phyloP scores from a whole-genome alignment of 1,140 invertebrate species.

The Stegodyphus mimosarum region DNA sequence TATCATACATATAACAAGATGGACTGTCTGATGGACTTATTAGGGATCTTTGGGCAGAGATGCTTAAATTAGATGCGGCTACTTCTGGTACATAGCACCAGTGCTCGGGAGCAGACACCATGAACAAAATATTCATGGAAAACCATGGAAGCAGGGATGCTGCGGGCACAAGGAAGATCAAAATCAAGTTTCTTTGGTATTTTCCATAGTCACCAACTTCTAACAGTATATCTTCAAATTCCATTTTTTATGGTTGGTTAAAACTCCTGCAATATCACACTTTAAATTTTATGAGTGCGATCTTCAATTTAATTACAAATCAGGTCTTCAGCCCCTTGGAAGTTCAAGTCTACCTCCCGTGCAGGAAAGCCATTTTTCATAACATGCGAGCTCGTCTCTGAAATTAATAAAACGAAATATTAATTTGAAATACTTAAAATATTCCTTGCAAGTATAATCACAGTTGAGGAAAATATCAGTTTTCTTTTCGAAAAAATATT shows the following conservation, averaged over 20 bases:
- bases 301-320: too few species aligned
- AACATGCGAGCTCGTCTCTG: too few species aligned
- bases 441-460: too few species aligned
- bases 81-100: conserved; percentile 72
- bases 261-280: neutral
- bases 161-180: conserved; percentile 57
- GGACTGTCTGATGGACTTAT: conserved; percentile 33
- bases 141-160: conserved; percentile 56
- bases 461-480: too few species aligned
- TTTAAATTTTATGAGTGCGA: neutral
- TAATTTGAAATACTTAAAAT: too few species aligned
- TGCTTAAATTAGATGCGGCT: conserved; percentile 68
- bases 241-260: conserved; percentile 66
- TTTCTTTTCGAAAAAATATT: too few species aligned
- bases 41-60: conserved; percentile 64
- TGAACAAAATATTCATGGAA: conserved; percentile 70
- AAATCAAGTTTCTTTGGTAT: conserved; percentile 70
- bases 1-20: conserved; percentile 62
- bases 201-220: conserved; percentile 74
- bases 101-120: conserved; percentile 71
- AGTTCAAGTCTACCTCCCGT: too few species aligned
- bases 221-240: conserved; percentile 72
- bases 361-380: too few species aligned
- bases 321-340: too few species aligned
- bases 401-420: too few species aligned